phyloP scores from a whole-genome alignment of 2,113 vertebrate genomes.

The Chaetodon trifascialis region DNA sequence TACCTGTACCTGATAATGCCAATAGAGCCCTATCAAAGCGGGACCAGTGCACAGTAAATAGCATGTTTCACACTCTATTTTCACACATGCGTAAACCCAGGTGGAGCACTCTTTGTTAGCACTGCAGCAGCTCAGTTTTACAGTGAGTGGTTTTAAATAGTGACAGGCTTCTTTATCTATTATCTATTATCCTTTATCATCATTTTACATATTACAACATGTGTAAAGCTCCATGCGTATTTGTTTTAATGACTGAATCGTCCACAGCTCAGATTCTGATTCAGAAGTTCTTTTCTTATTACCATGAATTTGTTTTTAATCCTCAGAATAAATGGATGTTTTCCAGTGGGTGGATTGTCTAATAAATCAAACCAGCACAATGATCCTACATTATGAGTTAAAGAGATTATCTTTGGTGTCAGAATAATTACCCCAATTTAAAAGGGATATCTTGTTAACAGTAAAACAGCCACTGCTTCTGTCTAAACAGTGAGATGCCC shows the following conservation, averaged over 20 bases:
- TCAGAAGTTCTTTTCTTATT: not conserved
- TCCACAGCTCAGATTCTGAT: not conserved
- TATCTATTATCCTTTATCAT: no score
- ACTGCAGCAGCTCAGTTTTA: not conserved
- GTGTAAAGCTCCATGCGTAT: no score
- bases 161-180: no score
- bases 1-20: no score
- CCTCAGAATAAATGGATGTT: not conserved
- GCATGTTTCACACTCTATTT: no score
- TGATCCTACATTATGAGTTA: not conserved
- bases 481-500: not conserved
- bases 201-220: no score
- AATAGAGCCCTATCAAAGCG: no score
- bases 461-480: not conserved
- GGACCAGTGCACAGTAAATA: no score
- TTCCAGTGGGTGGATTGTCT: not conserved
- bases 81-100: no score
- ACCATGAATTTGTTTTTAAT: not conserved
- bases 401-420: not conserved
- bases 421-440: not conserved
- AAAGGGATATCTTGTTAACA: not conserved
- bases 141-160: not conserved
- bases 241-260: no score
- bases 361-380: not conserved
- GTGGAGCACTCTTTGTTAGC: no score